Evolutionary conservation across 2,888 invertebrate species (phyloP), one percentile per base, ranked within the genome.

Genomic region (Coleophora deauratella): DNA sequence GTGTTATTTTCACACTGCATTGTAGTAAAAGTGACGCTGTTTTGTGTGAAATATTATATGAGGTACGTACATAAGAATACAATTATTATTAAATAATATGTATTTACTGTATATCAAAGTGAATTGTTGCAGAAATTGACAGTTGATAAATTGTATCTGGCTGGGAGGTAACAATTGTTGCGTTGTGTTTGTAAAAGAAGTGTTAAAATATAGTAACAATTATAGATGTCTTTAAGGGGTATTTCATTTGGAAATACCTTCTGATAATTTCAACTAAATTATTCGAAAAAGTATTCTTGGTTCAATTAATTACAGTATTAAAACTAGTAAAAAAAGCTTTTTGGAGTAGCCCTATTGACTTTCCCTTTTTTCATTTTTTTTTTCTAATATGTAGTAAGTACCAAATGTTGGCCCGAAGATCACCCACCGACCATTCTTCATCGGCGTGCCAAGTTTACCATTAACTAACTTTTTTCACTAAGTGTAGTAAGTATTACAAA

Each of bases 1-100:
- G 75, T 79, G 82, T 81, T 82, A 75, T 62, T 71, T 72, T 73
- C 55, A 46, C 49, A 61, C 57, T 62, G 42, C 59, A 59, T 61
- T 63, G 55, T 21, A 21, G 21, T 58, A 55, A 50, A 55, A 56
- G 46, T 40, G 49, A 54, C 9, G 47, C 53, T 66, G 62, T 72
- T 68, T 53, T 52, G 66, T 72, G 72, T 71, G 66, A 66, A 59
- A 57, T 59, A 59, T 60, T 30, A 37, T 28, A 35, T 15, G 3
- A 35, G n/a, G n/a, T n/a, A n/a, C n/a, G n/a, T 15, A 36, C 15
- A 34, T 40, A 38, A 38, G 36, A 10, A 31, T 37, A 43, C 39
- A 39, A 37, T 37, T 6, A 4, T 21, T 21, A 21, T 27, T 9
- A 21, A 41, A 40, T 33, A 30, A 35, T 21, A 35, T 38, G 41